Base-by-base conservation (phyloP, 2,888 invertebrate species). In the Drosophila borborema region DNA sequence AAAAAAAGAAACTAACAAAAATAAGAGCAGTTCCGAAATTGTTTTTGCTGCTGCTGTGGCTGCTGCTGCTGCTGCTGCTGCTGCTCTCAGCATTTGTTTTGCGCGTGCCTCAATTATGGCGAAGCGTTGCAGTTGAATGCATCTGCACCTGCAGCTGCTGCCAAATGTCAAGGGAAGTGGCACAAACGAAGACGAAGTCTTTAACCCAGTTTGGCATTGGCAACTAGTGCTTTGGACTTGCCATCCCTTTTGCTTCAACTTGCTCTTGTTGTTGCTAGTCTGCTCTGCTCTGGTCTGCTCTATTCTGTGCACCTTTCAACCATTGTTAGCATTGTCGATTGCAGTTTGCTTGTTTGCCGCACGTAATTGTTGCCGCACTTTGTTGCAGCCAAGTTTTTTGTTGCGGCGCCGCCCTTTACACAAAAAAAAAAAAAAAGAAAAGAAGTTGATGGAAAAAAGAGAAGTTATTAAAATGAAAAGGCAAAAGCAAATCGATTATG, bases 361-460 rank as follows among this genome's bases (percentile, higher is more conserved):
- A 86, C 85, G 89, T 89, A 86, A 86, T 86, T 86, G 87, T 87
- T 85, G 89, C 89, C 74, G 75, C 80, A 79, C 81, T 77, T 64
- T 72, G 64, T 79, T 75, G 72, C 74, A 56, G 45, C 53, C 20
- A 12, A 28, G 18, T 23, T 23, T 34, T 65, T 56, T 62, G 64
- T 67, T 76, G 73, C 14, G 23, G 45, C 20, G 20, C 59, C 41
- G 23, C 8, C 8, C 31, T 31, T 6, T 38, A 14, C 12, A 12
- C 38, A 12, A 38, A 14, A 38, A 7, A 1, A 6, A 20, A 20
- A 20, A 12, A 3, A 28, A 23, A n/a, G 10, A 14, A 0, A 9
- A 46, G 64, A 88, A 28, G 28, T 1, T 28, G 28, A 20, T 20
- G 28, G 5, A 28, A 5, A 28, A 28, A 28, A 4, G 6, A 28